Evolutionary conservation across 2,113 vertebrate genomes (phyloP).

Genomic region (Crotophaga sulcirostris): DNA sequence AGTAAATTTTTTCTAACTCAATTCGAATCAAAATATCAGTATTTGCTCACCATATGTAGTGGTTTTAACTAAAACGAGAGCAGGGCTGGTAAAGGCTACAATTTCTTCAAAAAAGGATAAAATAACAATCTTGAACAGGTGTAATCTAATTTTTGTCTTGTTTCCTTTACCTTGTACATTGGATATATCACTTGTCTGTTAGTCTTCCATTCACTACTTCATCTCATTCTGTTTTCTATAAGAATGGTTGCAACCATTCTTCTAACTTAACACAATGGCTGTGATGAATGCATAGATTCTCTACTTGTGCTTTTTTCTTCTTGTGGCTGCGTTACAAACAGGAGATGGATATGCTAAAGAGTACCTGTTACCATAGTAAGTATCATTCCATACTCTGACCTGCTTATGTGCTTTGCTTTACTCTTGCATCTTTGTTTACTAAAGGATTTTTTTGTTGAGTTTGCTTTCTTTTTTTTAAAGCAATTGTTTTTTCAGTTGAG

Average conservation of each 20-base stretch:
- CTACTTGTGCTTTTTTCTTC: slow-evolving; percentile 99
- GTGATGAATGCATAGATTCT: slow-evolving; percentile 97
- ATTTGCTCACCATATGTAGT: neutral
- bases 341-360: slow-evolving; percentile 99
- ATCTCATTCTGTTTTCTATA: slow-evolving; percentile 79
- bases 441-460: slow-evolving; percentile 11
- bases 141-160: slow-evolving; percentile 81
- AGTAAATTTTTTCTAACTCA: neutral
- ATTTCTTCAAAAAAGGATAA: neutral
- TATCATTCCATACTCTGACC: slow-evolving; percentile 82
- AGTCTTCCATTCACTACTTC: slow-evolving; percentile 76
- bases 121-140: slow-evolving; percentile 49
- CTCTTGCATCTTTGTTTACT: slow-evolving; percentile 67
- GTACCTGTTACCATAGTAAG: slow-evolving; percentile 99
- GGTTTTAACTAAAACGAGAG: neutral
- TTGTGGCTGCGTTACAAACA: slow-evolving; percentile 96
- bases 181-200: slow-evolving; percentile 75
- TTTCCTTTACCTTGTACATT: slow-evolving; percentile 52
- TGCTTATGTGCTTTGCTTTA: slow-evolving; percentile 83
- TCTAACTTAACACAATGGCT: slow-evolving; percentile 84
- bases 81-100: neutral
- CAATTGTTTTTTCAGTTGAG: slow-evolving; percentile 30
- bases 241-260: slow-evolving; percentile 88
- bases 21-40: neutral
- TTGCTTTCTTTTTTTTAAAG: neutral